Evolutionary conservation across 53 echinoderm and acorn worm species (phyloP), one percentile per base, ranked within the genome.

Genomic region (Hippasteria phrygiana): DNA sequence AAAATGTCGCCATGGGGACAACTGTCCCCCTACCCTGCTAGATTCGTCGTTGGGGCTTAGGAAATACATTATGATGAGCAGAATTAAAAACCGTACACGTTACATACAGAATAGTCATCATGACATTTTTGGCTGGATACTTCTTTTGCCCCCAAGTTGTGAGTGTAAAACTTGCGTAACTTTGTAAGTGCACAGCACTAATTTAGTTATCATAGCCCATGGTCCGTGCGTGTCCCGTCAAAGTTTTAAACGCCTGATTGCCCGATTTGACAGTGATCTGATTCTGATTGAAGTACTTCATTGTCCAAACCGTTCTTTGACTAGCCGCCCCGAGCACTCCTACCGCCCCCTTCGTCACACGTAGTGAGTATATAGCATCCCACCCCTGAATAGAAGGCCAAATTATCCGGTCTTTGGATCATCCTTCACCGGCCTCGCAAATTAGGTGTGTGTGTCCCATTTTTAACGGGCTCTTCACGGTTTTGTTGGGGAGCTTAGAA

Each of bases 391-490:
- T 48, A 43, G 54, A 34, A 5, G 6, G 0, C 31, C 37, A 28
- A 53, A 50, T 32, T 1, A 13, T 17, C 50, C 48, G 12, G 14
- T 33, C 47, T 48, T 75, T 75, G 28, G 33, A 28, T 11, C 10
- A 14, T 1, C 17, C 18, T 50, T 17, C 42, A 4, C 34, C 12
- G 34, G 59, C 38, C 78, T 39, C 56, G 36, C 78, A 78, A 78
- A 78, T 78, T 78, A 62, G 78, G 78, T 78, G 78, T 78, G 22
- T 59, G 41, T 22, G 36, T 32, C 77, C 78, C 37, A n/a, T 59
- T 50, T 34, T 77, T 77, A 11, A 37, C 53, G 35, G 51, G 34
- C 37, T n/a, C 27, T 12, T 54, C n/a, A 2, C 8, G 28, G 5
- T 13, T 17, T 53, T 31, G 22, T 28, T 32, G 34, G 12, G 32